Evolutionary conservation across 2,888 invertebrate species (phyloP).

Genomic region (Pollenia griseotomentosa): DNA sequence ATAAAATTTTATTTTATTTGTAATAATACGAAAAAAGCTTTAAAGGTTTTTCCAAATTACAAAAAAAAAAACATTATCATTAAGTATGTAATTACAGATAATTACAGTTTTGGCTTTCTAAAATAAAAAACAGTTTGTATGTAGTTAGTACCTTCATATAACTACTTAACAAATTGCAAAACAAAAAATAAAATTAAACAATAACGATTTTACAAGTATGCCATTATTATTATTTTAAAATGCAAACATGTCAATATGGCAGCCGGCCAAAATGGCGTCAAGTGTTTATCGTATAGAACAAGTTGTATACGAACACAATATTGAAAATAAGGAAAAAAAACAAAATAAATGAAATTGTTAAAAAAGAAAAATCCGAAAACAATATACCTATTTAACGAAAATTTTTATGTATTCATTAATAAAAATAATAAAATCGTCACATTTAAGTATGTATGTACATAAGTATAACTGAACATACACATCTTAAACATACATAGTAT

Average conservation of each 20-base stretch:
- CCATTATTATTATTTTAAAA: neutral
- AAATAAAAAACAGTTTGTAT: neutral
- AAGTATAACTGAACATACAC: neutral
- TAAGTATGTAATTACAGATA: slow-evolving; percentile 10
- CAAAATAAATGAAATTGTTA: neutral
- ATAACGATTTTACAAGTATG: neutral
- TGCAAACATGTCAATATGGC: slow-evolving; percentile 33
- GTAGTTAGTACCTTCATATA: no score
- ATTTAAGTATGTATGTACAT: no score
- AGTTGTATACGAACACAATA: neutral
- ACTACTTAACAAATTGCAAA: neutral
- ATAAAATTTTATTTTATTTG: no score
- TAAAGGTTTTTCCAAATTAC: slow-evolving; percentile 8
- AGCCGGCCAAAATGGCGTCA: slow-evolving; percentile 67
- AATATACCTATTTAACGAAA: neutral
- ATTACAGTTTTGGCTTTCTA: neutral
- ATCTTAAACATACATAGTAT: slow-evolving; percentile 2
- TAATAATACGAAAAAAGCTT: slow-evolving; percentile 4
- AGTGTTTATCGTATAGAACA: slow-evolving; percentile 30
- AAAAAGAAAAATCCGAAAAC: neutral
- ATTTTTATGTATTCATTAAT: neutral
- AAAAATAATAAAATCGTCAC: no score
- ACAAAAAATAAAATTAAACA: neutral
- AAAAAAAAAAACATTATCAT: neutral
- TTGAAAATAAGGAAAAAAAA: neutral